Evolutionary conservation across 2,113 vertebrate species (phyloP).

Genomic region (Neolamprologus longior): DNA sequence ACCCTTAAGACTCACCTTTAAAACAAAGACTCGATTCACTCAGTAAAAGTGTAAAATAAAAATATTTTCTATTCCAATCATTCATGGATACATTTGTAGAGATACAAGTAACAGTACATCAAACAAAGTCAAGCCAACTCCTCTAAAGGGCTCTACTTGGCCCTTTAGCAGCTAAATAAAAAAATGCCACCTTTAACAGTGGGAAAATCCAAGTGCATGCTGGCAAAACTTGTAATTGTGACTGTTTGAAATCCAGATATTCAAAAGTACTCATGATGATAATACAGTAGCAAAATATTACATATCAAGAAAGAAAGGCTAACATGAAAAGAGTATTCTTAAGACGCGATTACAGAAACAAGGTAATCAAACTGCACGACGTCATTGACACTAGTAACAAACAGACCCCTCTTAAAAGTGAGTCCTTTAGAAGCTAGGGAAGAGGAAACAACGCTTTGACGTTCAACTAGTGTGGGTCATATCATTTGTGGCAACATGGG

Average conservation of each 20-base stretch:
- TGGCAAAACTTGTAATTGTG: slow-evolving; percentile 64
- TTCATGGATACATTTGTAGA: slow-evolving; percentile 57
- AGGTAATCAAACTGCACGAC: slow-evolving; percentile 59
- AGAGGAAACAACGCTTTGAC: slow-evolving; percentile 30
- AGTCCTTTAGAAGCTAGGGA: slow-evolving; percentile 50
- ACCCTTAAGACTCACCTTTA: background rate
- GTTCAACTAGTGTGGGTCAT: slow-evolving; percentile 21
- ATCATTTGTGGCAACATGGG: slow-evolving; percentile 18
- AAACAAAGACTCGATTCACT: slow-evolving; percentile 11
- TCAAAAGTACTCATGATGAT: slow-evolving; percentile 69
- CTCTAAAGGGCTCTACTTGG: slow-evolving; percentile 30
- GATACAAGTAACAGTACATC: slow-evolving; percentile 58
- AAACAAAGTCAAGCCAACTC: slow-evolving; percentile 51
- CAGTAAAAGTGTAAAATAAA: slow-evolving; percentile 60
- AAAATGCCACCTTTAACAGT: slow-evolving; percentile 47
- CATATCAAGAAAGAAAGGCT: slow-evolving; percentile 67
- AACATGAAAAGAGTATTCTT: slow-evolving; percentile 55
- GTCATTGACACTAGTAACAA: slow-evolving; percentile 62
- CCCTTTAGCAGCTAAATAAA: slow-evolving; percentile 41
- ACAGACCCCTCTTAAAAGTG: slow-evolving; percentile 52
- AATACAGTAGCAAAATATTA: slow-evolving; percentile 76
- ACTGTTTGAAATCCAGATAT: slow-evolving; percentile 68
- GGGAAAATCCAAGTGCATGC: slow-evolving; percentile 71
- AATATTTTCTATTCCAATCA: slow-evolving; percentile 58
- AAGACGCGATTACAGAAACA: slow-evolving; percentile 65